A percentile compares a stretch with the other conserved stretches of the same genome.
These are phyloP conservation scores for Onychomys leucogaster DNA, from an alignment of 2,797 vertebrate genomes.

Conservation along the genomic window DNA sequence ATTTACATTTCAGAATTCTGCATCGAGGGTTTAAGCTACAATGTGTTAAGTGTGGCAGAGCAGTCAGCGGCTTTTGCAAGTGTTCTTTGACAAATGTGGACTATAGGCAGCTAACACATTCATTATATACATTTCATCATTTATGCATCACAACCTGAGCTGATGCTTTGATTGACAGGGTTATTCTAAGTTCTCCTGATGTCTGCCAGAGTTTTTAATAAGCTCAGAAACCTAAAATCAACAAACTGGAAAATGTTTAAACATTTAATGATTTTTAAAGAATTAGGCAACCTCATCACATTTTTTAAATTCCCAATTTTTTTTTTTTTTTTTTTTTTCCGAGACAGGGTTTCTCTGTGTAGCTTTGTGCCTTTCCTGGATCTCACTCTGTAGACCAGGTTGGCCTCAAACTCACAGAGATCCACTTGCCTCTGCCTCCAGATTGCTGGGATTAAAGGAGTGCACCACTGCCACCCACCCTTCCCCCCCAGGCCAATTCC, in stretches of 20 bases:
- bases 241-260: not conserved
- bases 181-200: not conserved
- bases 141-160: not conserved
- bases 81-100: not conserved
- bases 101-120: not conserved
- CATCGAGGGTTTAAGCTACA: not conserved
- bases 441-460: too few species aligned
- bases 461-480: too few species aligned
- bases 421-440: too few species aligned
- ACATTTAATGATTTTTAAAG: slow-evolving; percentile 1
- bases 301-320: not conserved
- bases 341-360: too few species aligned
- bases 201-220: slow-evolving; percentile 10
- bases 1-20: not conserved
- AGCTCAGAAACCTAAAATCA: not conserved
- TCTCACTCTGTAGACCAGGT: too few species aligned
- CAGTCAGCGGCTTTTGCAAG: not conserved
- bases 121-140: not conserved
- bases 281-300: slow-evolving; percentile 12
- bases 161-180: not conserved
- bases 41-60: not conserved
- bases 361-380: too few species aligned
- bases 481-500: too few species aligned
- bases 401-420: too few species aligned
- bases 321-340: too few species aligned